Evolutionary conservation across 2,888 invertebrate genomes (phyloP).

Genomic region (Charanyca ferruginea): DNA sequence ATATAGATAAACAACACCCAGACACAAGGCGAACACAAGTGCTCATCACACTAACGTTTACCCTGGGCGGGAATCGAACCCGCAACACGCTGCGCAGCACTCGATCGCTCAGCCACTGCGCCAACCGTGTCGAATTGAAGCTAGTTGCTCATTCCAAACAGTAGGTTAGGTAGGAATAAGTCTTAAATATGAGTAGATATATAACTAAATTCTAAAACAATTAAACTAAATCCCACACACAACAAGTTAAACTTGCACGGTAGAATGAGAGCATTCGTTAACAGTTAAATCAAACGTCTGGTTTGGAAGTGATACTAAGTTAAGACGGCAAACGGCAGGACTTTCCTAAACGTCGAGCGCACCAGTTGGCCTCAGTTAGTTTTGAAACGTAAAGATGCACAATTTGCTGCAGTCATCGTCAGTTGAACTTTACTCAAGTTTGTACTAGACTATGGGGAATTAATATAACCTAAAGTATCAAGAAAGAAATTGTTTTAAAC

Average conservation of each 20-base stretch:
- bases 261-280: conserved; percentile 61
- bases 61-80: too few species aligned
- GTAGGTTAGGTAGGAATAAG: too few species aligned
- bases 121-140: too few species aligned
- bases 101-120: too few species aligned
- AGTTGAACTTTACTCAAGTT: conserved; percentile 55
- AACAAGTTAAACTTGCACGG: conserved; percentile 45
- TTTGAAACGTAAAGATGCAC: conserved; percentile 65
- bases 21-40: too few species aligned
- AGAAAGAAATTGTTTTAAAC: neutral
- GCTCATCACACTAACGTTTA: too few species aligned
- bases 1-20: too few species aligned
- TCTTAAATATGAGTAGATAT: conserved; percentile 23
- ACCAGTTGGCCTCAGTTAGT: conserved; percentile 68
- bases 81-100: too few species aligned
- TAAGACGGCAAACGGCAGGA: conserved; percentile 65
- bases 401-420: conserved; percentile 61
- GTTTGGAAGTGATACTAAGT: conserved; percentile 71
- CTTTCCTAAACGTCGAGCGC: conserved; percentile 69
- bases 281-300: conserved; percentile 70
- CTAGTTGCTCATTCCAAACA: too few species aligned
- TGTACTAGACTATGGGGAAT: conserved; percentile 11
- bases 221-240: conserved; percentile 34
- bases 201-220: conserved; percentile 42
- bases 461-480: neutral